Base-by-base conservation (phyloP, 2,113 vertebrate genomes). In the Scartelaos histophorus region DNA sequence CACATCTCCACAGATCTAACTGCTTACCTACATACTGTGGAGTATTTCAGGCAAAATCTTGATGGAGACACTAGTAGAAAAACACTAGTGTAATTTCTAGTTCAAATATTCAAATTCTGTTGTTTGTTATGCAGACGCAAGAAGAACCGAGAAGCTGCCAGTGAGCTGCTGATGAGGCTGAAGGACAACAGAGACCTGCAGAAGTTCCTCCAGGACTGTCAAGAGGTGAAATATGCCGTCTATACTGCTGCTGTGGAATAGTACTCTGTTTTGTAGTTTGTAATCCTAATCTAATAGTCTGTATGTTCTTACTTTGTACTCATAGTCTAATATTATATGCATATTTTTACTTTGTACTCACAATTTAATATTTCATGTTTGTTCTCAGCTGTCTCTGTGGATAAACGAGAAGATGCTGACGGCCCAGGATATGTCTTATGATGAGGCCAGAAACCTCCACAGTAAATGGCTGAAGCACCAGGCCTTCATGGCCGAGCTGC, bases 381-480 rank as follows among this genome's bases (percentile, higher is more conserved):
- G 16, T 13, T 51, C 19, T 22, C 82, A 99, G 98, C 94, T 99
- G 65, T 95, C 95, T 0, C 93, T 99, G 66, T 99, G 98, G 98
- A 97, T 98, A 92, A 99, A 96, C 66, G 98, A 99, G 87, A 99
- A 99, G 92, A 99, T 99, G 98, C 94, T 99, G 70, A 99, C 98
- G 0, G 98, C 98, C 22, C 97, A 99, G 91, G 98, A 99, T 90
- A 97, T 99, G 98, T 94, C 97, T 7, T 99, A 99, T 0, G 98
- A 99, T 0, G 98, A 99, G 92, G 98, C 98, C n/a, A 94, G 98
- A 73, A 99, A 99, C 90, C 93, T 99, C 7, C 96, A 98, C 60
- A 98, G 96, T 93, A 98, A 98, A 82, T 98, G 97, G 97, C 91
- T 97, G 67, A 98, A 98, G 61, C 97, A 98, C 80, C 97, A 98